Percentiles rank a stretch among this genome's conserved stretches.
phyloP scores from a whole-genome alignment of 1,140 invertebrate genomes.

The Drosophila lacertosa region DNA sequence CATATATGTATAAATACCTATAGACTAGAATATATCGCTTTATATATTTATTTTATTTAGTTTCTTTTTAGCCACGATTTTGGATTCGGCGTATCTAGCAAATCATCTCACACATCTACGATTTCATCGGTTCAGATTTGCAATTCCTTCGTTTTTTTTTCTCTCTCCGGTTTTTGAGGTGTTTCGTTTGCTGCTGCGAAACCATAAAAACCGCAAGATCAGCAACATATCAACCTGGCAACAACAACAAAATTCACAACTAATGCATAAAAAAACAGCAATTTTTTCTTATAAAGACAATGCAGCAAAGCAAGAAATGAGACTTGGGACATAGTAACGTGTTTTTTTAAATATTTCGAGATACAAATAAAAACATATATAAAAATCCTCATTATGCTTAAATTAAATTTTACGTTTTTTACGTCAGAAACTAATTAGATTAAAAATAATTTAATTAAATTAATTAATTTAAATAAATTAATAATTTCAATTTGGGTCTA shows the following conservation, averaged over 20 bases:
- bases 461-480: too few relatives aligned
- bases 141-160: constrained; percentile 39
- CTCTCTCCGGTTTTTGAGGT: constrained; percentile 17
- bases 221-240: constrained; percentile 63
- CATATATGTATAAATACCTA: too few relatives aligned
- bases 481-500: too few relatives aligned
- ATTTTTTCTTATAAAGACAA: constrained; percentile 22
- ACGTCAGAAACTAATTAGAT: too few relatives aligned
- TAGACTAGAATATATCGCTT: too few relatives aligned
- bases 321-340: not conserved
- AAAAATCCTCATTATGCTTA: not conserved
- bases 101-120: constrained; percentile 69
- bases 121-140: constrained; percentile 62
- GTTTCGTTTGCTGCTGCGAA: constrained; percentile 49
- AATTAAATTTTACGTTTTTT: too few relatives aligned
- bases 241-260: constrained; percentile 15
- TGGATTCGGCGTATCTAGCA: not conserved
- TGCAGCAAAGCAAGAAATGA: not conserved
- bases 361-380: not conserved
- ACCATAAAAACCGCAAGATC: constrained; percentile 74
- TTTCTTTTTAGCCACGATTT: constrained; percentile 20
- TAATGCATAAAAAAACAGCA: constrained; percentile 18
- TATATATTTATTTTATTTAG: constrained; percentile 1
- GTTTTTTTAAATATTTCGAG: too few relatives aligned
- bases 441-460: too few relatives aligned